These are phyloP conservation scores for Malacosoma neustria DNA, from an alignment of 2,888 invertebrate species.

Conservation along the genomic window DNA sequence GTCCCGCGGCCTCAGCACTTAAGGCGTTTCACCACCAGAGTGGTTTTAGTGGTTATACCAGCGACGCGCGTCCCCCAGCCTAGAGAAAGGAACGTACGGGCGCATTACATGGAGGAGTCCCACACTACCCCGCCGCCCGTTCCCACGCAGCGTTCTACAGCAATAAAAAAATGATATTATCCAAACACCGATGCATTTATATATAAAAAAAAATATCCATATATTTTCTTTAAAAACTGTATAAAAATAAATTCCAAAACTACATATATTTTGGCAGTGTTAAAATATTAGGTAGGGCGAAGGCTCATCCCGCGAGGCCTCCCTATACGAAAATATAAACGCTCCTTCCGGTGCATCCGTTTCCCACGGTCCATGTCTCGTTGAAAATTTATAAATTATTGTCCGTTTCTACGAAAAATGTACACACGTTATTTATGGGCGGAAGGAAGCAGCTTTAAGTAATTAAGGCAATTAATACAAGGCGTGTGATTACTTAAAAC, in stretches of 20 bases:
- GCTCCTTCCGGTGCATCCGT: not conserved
- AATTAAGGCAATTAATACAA: not conserved
- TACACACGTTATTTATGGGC: not conserved
- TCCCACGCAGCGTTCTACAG: too few species aligned
- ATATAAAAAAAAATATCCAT: too few species aligned
- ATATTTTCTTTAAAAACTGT: too few species aligned
- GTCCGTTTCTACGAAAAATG: not conserved
- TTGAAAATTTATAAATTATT: slow-evolving; percentile 1
- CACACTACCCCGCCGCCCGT: too few species aligned
- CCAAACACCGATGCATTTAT: too few species aligned
- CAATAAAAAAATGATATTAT: too few species aligned
- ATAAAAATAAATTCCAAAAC: not conserved
- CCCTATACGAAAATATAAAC: not conserved
- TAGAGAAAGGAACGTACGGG: too few species aligned
- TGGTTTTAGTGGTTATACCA: too few species aligned
- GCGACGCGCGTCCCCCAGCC: too few species aligned
- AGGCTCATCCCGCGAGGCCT: not conserved
- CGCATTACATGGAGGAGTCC: too few species aligned
- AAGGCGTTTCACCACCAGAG: too few species aligned
- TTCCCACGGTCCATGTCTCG: slow-evolving; percentile 1
- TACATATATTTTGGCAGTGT: not conserved
- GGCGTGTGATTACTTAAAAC: not conserved
- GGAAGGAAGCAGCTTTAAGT: not conserved
- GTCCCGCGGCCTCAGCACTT: too few species aligned
- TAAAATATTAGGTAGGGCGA: not conserved